Conservation (phyloP, 1,140 invertebrate species). For the Heterodera schachtii region DNA sequence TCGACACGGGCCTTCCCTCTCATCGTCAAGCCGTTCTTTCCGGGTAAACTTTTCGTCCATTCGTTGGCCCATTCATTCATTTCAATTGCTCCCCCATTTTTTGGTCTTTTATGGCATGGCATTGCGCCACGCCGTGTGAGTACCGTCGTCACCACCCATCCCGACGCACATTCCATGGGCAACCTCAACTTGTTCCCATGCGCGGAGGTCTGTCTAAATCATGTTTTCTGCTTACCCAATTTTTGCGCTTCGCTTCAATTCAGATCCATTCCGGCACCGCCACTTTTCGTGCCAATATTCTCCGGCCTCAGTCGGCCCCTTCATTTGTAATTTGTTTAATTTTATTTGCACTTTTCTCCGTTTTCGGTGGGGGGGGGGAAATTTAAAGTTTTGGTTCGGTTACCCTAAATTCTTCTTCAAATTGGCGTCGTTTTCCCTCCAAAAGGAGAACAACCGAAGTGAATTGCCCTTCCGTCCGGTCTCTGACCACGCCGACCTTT, state of each 20-base stretch:
- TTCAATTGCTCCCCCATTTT: neutral
- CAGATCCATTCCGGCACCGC: constrained; percentile 8
- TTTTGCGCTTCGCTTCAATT: neutral
- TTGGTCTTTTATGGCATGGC: constrained; percentile 29
- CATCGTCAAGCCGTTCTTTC: constrained; percentile 18
- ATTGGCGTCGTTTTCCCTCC: neutral
- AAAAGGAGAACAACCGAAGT: constrained; percentile 36
- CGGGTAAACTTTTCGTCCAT: constrained; percentile 14
- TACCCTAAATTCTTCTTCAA: neutral
- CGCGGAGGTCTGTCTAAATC: constrained; percentile 21
- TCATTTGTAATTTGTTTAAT: constrained; percentile 28
- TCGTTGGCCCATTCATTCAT: neutral
- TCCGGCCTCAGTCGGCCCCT: constrained; percentile 26
- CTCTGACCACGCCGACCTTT: constrained; percentile 41
- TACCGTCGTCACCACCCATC: constrained; percentile 36
- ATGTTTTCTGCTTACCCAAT: neutral
- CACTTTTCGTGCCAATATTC: neutral
- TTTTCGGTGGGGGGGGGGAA: neutral
- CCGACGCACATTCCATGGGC: constrained; percentile 44
- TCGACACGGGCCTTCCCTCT: constrained; percentile 29
- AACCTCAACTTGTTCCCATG: constrained; percentile 40
- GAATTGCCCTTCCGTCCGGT: constrained; percentile 35
- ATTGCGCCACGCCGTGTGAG: constrained; percentile 14
- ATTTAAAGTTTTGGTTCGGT: neutral
- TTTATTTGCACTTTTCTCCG: no score